phyloP scores from a whole-genome alignment of 1,140 invertebrate species.

The Sminthurinus signatus region DNA sequence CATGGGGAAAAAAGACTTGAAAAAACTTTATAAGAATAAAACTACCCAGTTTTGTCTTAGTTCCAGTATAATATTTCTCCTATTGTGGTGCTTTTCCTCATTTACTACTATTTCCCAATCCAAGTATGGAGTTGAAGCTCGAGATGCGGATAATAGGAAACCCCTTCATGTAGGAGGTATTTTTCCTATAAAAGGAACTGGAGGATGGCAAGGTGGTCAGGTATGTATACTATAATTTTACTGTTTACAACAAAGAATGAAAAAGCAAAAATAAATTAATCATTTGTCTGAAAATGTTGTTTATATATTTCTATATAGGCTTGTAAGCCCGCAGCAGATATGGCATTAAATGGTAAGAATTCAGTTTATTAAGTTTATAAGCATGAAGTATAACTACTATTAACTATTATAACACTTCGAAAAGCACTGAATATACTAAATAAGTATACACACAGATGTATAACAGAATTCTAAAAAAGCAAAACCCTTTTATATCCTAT shows the following conservation, averaged over 20 bases:
- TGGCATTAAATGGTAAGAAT: too few species aligned
- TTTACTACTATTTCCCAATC: neutral
- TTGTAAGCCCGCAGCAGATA: conserved; percentile 87
- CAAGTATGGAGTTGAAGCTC: neutral
- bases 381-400: too few species aligned
- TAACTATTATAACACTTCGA: too few species aligned
- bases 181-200: conserved; percentile 90
- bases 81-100: neutral
- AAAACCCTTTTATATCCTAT: too few species aligned
- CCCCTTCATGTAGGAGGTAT: conserved; percentile 89
- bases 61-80: neutral
- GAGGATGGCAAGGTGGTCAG: conserved; percentile 92
- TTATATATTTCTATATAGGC: conserved; percentile 50
- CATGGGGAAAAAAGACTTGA: too few species aligned
- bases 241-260: neutral
- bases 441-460: too few species aligned
- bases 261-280: neutral
- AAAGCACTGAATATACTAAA: too few species aligned
- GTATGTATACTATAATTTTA: conserved; percentile 42
- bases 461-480: too few species aligned
- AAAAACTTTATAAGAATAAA: neutral
- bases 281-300: conserved; percentile 7
- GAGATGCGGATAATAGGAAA: conserved; percentile 13
- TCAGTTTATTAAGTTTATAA: too few species aligned
- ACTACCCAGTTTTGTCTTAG: neutral